These are phyloP conservation scores for Meteorus cinctellus DNA, from an alignment of 2,888 invertebrate genomes.

Conservation along the genomic window DNA sequence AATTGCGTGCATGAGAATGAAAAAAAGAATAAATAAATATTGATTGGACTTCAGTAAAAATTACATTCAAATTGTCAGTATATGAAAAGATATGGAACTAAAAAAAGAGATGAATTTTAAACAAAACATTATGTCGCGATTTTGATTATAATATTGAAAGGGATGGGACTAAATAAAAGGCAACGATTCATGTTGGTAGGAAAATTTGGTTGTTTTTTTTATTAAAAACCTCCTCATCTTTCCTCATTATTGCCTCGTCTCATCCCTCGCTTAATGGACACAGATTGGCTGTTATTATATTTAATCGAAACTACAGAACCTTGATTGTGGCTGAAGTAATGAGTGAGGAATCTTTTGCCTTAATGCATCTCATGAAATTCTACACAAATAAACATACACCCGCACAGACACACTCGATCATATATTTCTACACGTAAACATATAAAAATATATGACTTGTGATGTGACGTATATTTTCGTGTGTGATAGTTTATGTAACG, in stretches of 20 bases:
- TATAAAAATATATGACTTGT: background rate
- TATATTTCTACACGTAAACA: too few species aligned
- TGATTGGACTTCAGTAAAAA: background rate
- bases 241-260: background rate
- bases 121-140: too few species aligned
- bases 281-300: slow-evolving; percentile 70
- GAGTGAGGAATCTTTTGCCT: slow-evolving; percentile 64
- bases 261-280: slow-evolving; percentile 52
- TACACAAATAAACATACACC: too few species aligned
- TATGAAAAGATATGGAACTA: background rate
- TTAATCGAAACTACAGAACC: slow-evolving; percentile 66
- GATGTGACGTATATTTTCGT: slow-evolving; percentile 39
- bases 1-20: background rate
- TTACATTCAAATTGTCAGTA: background rate
- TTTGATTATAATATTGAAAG: too few species aligned
- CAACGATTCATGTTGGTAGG: too few species aligned
- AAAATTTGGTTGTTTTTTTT: background rate
- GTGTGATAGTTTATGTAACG: slow-evolving; percentile 57
- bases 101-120: background rate
- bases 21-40: background rate
- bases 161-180: too few species aligned
- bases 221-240: background rate
- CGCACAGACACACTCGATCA: too few species aligned
- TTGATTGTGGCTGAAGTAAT: slow-evolving; percentile 71
- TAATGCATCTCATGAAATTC: slow-evolving; percentile 62